Percentiles rank a stretch among this genome's conserved stretches.
These are phyloP conservation scores for Aspidiotus destructor DNA, from an alignment of 2,888 invertebrate genomes.

Conservation along the genomic window DNA sequence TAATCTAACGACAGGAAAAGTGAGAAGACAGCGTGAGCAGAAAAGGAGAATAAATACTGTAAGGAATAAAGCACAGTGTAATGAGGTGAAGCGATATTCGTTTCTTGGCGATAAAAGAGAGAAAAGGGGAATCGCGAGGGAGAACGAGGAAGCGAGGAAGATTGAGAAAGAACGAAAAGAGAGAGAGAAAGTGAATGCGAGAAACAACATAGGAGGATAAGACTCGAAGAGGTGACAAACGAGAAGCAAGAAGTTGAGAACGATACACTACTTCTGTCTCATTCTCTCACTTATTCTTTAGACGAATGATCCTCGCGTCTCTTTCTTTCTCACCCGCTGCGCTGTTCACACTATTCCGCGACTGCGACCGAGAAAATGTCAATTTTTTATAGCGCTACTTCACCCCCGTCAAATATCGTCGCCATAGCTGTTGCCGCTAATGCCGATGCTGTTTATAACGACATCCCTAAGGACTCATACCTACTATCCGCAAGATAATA, in stretches of 20 bases:
- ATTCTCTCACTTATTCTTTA: too few relatives aligned
- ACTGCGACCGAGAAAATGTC: slow-evolving; percentile 15
- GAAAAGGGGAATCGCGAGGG: neutral
- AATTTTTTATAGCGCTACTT: slow-evolving; percentile 30
- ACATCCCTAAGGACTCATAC: slow-evolving; percentile 33
- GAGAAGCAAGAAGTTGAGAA: slow-evolving; percentile 26
- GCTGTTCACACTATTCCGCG: neutral
- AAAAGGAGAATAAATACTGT: slow-evolving; percentile 4
- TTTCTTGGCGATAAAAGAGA: slow-evolving; percentile 29
- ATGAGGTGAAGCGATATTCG: slow-evolving; percentile 33
- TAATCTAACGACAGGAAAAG: slow-evolving; percentile 18
- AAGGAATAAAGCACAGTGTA: slow-evolving; percentile 30
- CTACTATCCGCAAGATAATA: slow-evolving; percentile 33
- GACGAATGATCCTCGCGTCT: neutral
- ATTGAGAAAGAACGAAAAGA: neutral
- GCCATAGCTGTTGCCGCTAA: slow-evolving; percentile 29
- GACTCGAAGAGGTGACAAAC: too few relatives aligned
- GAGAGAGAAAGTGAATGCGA: too few relatives aligned
- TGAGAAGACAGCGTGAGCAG: neutral
- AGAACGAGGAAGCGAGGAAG: neutral
- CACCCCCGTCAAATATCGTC: slow-evolving; percentile 28
- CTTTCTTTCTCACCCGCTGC: neutral
- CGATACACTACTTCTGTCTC: slow-evolving; percentile 6
- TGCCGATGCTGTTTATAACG: slow-evolving; percentile 29
- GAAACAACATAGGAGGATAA: too few relatives aligned